Conservation (phyloP, 2,113 vertebrate genomes). For the Pelmatolapia mariae region DNA sequence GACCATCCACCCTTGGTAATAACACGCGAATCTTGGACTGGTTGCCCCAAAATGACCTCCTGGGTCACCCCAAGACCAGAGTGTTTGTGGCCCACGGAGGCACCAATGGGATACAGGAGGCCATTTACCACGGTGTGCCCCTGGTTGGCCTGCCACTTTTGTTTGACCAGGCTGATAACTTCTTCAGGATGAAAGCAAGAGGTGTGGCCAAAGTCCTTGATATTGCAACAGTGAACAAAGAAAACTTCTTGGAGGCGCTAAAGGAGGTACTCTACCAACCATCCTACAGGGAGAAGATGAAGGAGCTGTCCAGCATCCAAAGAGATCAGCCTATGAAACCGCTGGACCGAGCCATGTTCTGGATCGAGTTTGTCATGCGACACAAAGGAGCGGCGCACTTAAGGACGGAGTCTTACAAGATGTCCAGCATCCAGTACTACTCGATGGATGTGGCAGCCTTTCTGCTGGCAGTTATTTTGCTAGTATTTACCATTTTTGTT, state of each 20-base stretch:
- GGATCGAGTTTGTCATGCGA: slow-evolving; percentile 66
- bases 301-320: slow-evolving; percentile 42
- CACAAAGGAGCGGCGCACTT: slow-evolving; percentile 57
- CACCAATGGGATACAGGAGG: slow-evolving; percentile 61
- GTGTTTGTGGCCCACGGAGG: slow-evolving; percentile 60
- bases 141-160: slow-evolving; percentile 54
- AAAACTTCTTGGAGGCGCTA: slow-evolving; percentile 43
- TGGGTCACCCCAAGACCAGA: slow-evolving; percentile 54
- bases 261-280: slow-evolving; percentile 47
- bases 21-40: slow-evolving; percentile 47
- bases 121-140: slow-evolving; percentile 52
- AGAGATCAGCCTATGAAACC: slow-evolving; percentile 54
- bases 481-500: background rate
- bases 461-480: background rate
- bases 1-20: slow-evolving; percentile 40
- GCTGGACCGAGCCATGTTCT: slow-evolving; percentile 55
- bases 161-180: slow-evolving; percentile 57
- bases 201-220: slow-evolving; percentile 59
- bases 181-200: slow-evolving; percentile 38
- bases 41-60: slow-evolving; percentile 60
- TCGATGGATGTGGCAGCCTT: slow-evolving; percentile 35
- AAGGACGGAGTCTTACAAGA: slow-evolving; percentile 55
- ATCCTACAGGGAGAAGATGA: slow-evolving; percentile 53
- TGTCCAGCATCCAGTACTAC: slow-evolving; percentile 44
- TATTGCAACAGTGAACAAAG: slow-evolving; percentile 31